Evolutionary conservation across 2,888 invertebrate genomes (phyloP), one percentile per base, ranked within the genome.

Genomic region (Lydus trimaculatus): DNA sequence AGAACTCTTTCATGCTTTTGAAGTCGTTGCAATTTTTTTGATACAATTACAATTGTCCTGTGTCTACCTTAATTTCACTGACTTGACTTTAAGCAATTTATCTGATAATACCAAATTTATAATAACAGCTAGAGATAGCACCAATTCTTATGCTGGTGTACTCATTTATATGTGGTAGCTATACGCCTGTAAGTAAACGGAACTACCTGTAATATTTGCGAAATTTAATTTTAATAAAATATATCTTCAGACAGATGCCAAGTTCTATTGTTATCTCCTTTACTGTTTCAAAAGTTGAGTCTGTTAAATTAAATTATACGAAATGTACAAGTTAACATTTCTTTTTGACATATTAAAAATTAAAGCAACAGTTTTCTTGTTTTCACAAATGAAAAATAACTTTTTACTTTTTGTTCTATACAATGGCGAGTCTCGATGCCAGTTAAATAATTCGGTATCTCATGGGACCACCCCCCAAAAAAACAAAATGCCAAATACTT

Each of bases 401-500:
- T 61, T 61, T 61, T 36, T 17, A 17, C 9, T 2, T n/a, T 20
- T 23, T 56, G 1, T n/a, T n/a, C n/a, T n/a, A n/a, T 2, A 56
- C 56, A 25, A 52, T 15, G 0, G 56, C 15, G 25, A 25, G 6
- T 56, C 25, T 52, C 3, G 3, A 0, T 23, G 20, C 0, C 23
- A 25, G 15, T 4, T 56, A 25, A 25, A 56, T 56, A 25, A 56
- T 56, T 56, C 56, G 56, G 6, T 13, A 4, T 25, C 25, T 25
- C 25, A 13, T 5, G 56, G 56, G 25, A 20, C 1, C 13, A 11
- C 9, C 20, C 9, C 7, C 9, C 7, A 17, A 17, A 15, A 48
- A 25, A 56, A 25, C 28, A 28, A 28, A 28, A 56, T 56, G 23
- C 25, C 56, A 56, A 56, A 56, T 56, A 56, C 25, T 56, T 48